Base-by-base conservation (phyloP, 2,888 invertebrate genomes). In the Eumerus sabulonum region DNA sequence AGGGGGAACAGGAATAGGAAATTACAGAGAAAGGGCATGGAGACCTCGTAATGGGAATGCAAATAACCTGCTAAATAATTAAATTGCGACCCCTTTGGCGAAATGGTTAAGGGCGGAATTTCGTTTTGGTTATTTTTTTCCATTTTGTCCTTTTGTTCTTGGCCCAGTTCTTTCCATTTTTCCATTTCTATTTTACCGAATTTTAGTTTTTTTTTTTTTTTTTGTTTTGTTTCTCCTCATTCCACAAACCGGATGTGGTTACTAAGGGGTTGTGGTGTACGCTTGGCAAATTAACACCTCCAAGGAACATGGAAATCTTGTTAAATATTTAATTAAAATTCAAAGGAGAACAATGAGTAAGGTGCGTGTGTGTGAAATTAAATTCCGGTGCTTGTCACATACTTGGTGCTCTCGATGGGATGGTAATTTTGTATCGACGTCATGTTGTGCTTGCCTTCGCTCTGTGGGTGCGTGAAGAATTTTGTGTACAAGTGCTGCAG, bases 31-130 rank as follows among this genome's bases (percentile, higher is more conserved):
- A 60, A 66, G 66, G 57, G 62, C 50, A 35, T 16, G 18, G 50
- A 60, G 27, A 18, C 2, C 59, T 19, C n/a, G 57, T 73, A 73
- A 77, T 77, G 57, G 67, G 73, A 73, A 73, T 77, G 77, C 77
- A 77, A 77, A 77, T 77, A 77, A 72, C 67, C 73, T 73, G 77
- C 62, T 73, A 77, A 73, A 73, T 77, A 73, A 77, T 77, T 77
- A 73, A 73, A 77, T 77, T 73, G 77, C 73, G 77, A 77, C 77
- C 77, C 62, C 77, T 77, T 77, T 59, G 62, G 72, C 66, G 62
- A 57, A 72, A 68, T 73, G 63, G 77, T 63, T 59, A 48, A 53
- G 67, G 62, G 57, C 67, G 38, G 62, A 63, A 44, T 63, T 68
- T 53, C 53, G 72, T 76, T 60, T 60, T 64, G n/a, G n/a, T 51